Evolutionary conservation across 2,888 invertebrate genomes (phyloP), one percentile per base, ranked within the genome.

Genomic region (Andrena dorsata): DNA sequence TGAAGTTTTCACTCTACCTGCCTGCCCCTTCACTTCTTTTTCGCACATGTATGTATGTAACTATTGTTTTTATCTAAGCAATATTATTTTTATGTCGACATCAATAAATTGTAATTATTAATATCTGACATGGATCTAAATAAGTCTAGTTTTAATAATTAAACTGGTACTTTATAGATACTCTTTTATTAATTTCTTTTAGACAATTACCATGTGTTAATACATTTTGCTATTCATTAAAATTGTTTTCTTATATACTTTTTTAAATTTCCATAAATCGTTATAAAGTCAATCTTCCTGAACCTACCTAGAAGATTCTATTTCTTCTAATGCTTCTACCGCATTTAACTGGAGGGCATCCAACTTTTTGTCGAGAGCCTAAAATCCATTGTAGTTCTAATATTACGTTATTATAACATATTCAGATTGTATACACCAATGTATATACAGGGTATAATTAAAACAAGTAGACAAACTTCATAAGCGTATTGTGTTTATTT

Each of bases 331-430:
- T 68, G 89, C 86, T 63, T 92, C 91, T 58, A 91, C 82, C 13
- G 90, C 79, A 80, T 92, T 92, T 75, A 94, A 86, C 81, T 93
- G 91, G 35, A 94, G 90, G 51, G 92, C 92, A 81, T 93, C 93
- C 72, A 94, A 89, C 72, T 92, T 92, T 86, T 92, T 93, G 82
- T 94, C 94, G 23, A 94, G 91, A 56, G 92, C 92, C 94, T 94
- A 87, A 85, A 93, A 93, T 80, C 56, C 30, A 76, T 80, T 32
- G 65, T 56, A 76, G 47, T 32, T 68, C 63, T 53, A 69, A 78
- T 53, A 71, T 80, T 60, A 64, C 13, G 58, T 69, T 64, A 66
- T 58, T n/a, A 26, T 64, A 35, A 35, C 10, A 60, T 35, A 71
- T 56, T 20, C 58, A 32, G 26, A 68, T 64, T 32, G 69, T 5